Base-by-base conservation (phyloP, 2,888 invertebrate genomes). In the Neoscelio sp. region DNA sequence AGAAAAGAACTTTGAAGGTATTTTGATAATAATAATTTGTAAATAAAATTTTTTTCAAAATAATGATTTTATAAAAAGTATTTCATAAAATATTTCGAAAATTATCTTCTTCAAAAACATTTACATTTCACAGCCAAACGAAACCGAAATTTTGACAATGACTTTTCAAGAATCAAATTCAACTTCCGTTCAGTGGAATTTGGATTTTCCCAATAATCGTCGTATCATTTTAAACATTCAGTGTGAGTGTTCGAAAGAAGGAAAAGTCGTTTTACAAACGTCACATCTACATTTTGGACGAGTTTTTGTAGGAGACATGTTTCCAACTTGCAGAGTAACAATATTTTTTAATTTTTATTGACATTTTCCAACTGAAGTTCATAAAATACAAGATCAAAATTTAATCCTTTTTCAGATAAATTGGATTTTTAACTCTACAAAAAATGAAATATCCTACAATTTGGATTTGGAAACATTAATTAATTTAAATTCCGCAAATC, bases 1-100 rank as follows among this genome's bases (percentile, higher is more conserved):
- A 84, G 33, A 82, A 84, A 4, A 84, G 85, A 38, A 81, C 58
- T 17, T 82, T 91, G 26, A 74, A 84, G 71, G 91, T 91, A 85
- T 26, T 26, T 26, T n/a, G n/a, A n/a, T n/a, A n/a, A n/a, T n/a
- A n/a, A n/a, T n/a, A n/a, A n/a, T n/a, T n/a, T n/a, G n/a, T n/a
- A n/a, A n/a, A n/a, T n/a, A n/a, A n/a, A n/a, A n/a, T n/a, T n/a
- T n/a, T n/a, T n/a, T n/a, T n/a, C n/a, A n/a, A n/a, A n/a, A n/a
- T n/a, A n/a, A n/a, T n/a, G n/a, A n/a, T n/a, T n/a, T n/a, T n/a
- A n/a, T n/a, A n/a, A n/a, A n/a, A n/a, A n/a, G n/a, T n/a, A n/a
- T n/a, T n/a, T n/a, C n/a, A n/a, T n/a, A n/a, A n/a, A n/a, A n/a
- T n/a, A n/a, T n/a, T n/a, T n/a, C n/a, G n/a, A n/a, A n/a, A n/a